These are phyloP conservation scores for Hippopotamyrus pictus DNA, from an alignment of 2,797 vertebrate genomes.

Conservation along the genomic window DNA sequence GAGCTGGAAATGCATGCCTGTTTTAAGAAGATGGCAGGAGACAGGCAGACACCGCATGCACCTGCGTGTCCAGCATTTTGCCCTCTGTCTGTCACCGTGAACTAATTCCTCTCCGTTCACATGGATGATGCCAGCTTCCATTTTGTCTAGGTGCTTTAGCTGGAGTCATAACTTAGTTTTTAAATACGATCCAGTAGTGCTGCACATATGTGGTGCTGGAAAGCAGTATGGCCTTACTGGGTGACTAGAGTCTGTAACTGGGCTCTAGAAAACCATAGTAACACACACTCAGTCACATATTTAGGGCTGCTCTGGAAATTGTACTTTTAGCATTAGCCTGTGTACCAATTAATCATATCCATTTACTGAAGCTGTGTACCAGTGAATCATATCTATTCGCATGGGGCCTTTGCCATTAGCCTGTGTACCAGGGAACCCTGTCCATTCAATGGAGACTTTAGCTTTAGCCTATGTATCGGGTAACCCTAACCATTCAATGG, in stretches of 20 bases:
- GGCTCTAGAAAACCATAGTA: background rate
- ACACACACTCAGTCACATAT: background rate
- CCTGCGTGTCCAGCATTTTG: background rate
- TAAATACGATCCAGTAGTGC: background rate
- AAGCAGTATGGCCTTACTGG: background rate
- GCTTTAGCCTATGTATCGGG: background rate
- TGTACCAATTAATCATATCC: background rate
- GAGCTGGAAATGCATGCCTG: background rate
- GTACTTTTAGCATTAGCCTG: background rate
- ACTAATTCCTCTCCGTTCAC: background rate
- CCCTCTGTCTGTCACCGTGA: background rate
- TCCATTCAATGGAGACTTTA: background rate
- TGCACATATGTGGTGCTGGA: background rate
- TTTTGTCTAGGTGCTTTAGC: background rate
- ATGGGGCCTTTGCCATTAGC: background rate
- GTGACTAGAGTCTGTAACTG: background rate
- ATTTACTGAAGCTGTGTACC: background rate
- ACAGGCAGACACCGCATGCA: background rate
- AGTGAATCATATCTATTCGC: background rate
- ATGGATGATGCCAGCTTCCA: background rate
- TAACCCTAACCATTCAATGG: background rate
- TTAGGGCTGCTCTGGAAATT: background rate
- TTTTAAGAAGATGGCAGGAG: background rate
- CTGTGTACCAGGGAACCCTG: background rate
- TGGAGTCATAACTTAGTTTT: background rate